Evolutionary conservation across 2,888 invertebrate genomes (phyloP).

Genomic region (Morinoia aosen): DNA sequence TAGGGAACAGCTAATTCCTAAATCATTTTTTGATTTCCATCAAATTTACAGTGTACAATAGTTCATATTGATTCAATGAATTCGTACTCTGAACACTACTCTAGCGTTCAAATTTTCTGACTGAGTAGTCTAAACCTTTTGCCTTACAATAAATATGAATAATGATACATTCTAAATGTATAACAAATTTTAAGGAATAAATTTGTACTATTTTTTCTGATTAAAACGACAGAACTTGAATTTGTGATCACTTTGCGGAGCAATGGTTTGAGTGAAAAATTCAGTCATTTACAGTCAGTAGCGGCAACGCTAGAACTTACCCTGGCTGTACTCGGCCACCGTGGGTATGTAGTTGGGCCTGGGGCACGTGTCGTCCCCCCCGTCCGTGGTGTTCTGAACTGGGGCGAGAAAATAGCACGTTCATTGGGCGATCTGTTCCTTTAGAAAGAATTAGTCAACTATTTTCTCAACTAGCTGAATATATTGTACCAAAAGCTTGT

Average conservation of each 20-base stretch:
- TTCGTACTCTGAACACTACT: neutral
- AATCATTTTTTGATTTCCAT: neutral
- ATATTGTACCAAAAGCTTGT: neutral
- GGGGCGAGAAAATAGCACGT: neutral
- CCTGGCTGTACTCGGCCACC: conserved; percentile 42
- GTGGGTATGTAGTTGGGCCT: conserved; percentile 44
- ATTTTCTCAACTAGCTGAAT: too few relatives aligned
- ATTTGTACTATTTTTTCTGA: too few relatives aligned
- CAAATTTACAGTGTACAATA: too few relatives aligned
- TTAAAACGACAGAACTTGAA: neutral
- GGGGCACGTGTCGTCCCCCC: neutral
- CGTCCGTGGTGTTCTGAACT: neutral
- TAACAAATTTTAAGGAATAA: neutral
- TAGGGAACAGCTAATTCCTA: neutral
- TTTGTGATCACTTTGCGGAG: neutral
- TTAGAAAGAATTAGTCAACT: neutral
- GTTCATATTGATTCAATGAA: too few relatives aligned
- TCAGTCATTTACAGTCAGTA: neutral
- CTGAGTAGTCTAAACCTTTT: neutral
- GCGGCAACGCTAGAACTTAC: neutral
- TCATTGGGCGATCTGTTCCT: neutral
- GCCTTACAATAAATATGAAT: neutral
- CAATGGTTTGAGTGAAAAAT: neutral
- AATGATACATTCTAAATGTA: neutral
- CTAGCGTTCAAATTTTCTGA: neutral